Evolutionary conservation across 2,113 vertebrate species (phyloP), one percentile per base, ranked within the genome.

Genomic region (Dolichallabes microphthalmus): DNA sequence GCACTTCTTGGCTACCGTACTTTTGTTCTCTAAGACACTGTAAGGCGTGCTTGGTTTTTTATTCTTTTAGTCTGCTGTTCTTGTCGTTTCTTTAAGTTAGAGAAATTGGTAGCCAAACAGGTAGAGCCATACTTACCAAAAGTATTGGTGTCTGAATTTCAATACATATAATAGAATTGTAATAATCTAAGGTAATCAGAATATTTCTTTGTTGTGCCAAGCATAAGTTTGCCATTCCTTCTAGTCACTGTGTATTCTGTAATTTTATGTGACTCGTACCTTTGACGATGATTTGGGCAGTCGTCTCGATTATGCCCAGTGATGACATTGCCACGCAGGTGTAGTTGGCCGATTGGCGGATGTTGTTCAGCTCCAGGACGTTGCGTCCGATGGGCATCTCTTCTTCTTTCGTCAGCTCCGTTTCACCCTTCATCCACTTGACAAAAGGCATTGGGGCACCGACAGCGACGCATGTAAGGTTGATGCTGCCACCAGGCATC

Each of bases 381-480:
- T 98, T 99, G 85, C 98, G 96, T 71, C 98, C 98, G 0, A 99
- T 94, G 0, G 98, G 97, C 96, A 98, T 97, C 92, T 98, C 96
- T 0, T 98, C 97, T 86, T 99, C 97, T 90, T 95, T 96, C 88
- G 98, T 98, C 85, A 99, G 94, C 71, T 98, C 97, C 85, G 93
- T 94, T 1, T 95, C 95, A 0, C 96, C 97, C 68, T 93, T 93
- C 94, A 96, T 96, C 98, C 98, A 99, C 93, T 98, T 99, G 83
- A 99, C 97, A 0, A 96, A 98, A 55, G 98, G 98, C 98, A 99
- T 99, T 0, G 98, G 98, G 0, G 98, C 96, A 0, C 98, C 98
- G 69, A 99, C 97, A 0, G 98, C 98, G 71, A 99, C 98, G 0
- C 98, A 99, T 0, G 98, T 99, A 86, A 99, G 96, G 93, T 99